Base-by-base conservation (phyloP, 2,797 vertebrate species). In the Pangasius sanitwongsei region DNA sequence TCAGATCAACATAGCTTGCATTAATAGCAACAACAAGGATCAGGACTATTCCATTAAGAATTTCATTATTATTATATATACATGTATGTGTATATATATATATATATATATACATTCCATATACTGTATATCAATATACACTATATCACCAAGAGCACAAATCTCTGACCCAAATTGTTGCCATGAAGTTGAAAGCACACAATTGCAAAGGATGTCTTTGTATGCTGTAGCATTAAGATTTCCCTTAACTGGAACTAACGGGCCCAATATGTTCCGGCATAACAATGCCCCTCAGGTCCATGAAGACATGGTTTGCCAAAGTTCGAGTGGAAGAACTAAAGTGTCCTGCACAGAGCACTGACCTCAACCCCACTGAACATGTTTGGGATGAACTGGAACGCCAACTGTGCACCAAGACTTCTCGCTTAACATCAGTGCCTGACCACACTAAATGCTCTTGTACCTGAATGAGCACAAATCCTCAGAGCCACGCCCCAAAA, bases 401-500 rank as follows among this genome's bases (percentile, higher is more conserved):
- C 41, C 4, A 41, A 41, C 41, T 41, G 41, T 41, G 41, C 41
- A 41, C 41, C 41, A 41, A 41, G 44, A 48, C 44, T 48, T 48
- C 44, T 48, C 44, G 6, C 44, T 48, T 48, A 48, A 48, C 44
- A 48, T 48, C 44, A 48, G 44, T 48, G 44, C 44, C 53, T 55
- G 53, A 53, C 41, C 6, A 1, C 41, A 44, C 41, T 44, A 44
- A 48, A 18, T 72, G 7, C 34, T 41, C 18, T 72, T 72, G 4
- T 41, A 72, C 44, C 74, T 50, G 74, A 77, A 77, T 77, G 44
- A 77, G 41, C 44, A 57, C 53, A 81, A 37, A 81, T 57, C 31
- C n/a, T 16, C 77, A 80, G 77, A 80, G 77, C 7, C 50, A 37
- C 9, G 20, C 77, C 57, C 16, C 16, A 34, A 11, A 34, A 55